These are phyloP conservation scores for Magallana nippona DNA, from an alignment of 2,888 invertebrate species.

Conservation along the genomic window DNA sequence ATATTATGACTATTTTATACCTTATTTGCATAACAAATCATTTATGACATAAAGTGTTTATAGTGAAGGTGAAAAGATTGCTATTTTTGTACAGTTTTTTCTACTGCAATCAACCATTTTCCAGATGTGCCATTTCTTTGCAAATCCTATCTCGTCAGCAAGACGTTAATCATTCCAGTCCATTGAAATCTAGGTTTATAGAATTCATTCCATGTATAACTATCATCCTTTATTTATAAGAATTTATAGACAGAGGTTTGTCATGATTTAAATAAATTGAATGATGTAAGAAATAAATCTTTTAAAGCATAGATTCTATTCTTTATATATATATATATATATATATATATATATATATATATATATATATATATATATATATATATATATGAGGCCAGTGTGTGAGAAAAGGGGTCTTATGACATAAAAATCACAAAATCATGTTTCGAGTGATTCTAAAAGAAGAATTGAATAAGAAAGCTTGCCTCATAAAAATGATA, in stretches of 20 bases:
- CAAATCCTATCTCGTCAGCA: slow-evolving; percentile 5
- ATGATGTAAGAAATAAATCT: too few species aligned
- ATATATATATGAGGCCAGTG: neutral
- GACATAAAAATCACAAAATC: slow-evolving; percentile 11
- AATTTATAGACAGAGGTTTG: too few species aligned
- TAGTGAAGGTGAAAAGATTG: neutral
- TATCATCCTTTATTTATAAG: too few species aligned
- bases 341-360: too few species aligned
- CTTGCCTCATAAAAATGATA: too few species aligned
- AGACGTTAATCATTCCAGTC: neutral
- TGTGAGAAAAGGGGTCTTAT: slow-evolving; percentile 1
- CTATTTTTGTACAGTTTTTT: neutral
- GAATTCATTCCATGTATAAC: too few species aligned
- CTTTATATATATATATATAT: neutral
- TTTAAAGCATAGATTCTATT: too few species aligned
- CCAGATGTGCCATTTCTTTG: slow-evolving; percentile 18
- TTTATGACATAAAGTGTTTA: too few species aligned
- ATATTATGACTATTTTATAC: too few species aligned
- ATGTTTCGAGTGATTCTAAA: neutral
- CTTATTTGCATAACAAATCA: too few species aligned
- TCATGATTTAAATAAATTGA: too few species aligned
- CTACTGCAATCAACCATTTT: neutral
- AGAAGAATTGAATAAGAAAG: neutral
- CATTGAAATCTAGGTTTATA: neutral
- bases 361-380: too few species aligned